Evolutionary conservation across 1,140 invertebrate genomes (phyloP), one percentile per base, ranked within the genome.

Genomic region (Riptortus pedestris): DNA sequence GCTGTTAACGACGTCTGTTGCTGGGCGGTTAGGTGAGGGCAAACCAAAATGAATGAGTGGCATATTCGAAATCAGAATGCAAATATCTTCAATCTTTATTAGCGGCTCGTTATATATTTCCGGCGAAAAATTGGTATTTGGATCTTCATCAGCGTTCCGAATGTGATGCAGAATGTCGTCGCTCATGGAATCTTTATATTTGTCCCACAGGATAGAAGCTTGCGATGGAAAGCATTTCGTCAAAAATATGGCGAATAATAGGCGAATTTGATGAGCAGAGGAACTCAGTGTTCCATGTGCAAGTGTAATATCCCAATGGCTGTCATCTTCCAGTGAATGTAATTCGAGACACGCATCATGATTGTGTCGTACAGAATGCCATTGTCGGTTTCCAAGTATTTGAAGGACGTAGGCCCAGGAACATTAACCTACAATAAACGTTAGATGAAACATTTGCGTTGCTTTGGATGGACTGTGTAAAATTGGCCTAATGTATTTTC

Each of bases 371-470:
- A 76, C 60, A 72, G 33, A 55, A 71, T 16, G 67, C 73, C 73
- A 72, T 77, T 66, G 65, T 76, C 71, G 57, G 72, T 79, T 74
- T 69, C 67, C 60, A 80, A 66, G 67, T 74, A 18, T 68, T 72
- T 16, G 65, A 79, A 79, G 60, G 72, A 76, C 62, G 69, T 77
- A 66, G 76, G 74, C 3, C 77, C 77, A 64, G 68, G 71, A 29
- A 80, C 73, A 69, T 76, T 72, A 14, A 72, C 65, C 60, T 78
- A 69, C 22, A 79, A 64, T 62, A 79, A 65, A 27, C 74, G 73
- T 62, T 78, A 71, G 72, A 74, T 76, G 65, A 71, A 79, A 65
- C 76, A 77, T 69, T 78, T 72, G 60, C 71, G 65, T 45, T 76
- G 70, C 0, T 67, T 78, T 45, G 74, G 73, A 72, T 76, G 71